Conservation (phyloP, 2,113 vertebrate species). For the Coracopsis vasa region DNA sequence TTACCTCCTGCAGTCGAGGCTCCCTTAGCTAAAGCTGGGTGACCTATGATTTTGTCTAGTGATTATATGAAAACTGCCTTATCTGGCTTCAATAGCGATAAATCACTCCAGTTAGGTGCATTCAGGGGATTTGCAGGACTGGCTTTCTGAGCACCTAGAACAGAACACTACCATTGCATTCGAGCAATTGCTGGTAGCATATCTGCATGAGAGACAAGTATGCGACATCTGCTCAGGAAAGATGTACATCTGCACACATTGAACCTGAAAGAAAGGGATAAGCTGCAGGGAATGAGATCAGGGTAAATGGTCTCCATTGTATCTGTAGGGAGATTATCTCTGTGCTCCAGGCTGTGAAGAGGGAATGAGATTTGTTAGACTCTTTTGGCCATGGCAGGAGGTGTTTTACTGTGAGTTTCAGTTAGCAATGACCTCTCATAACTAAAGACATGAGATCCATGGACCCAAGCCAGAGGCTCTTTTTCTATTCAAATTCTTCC, state of each 20-base stretch:
- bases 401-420: not conserved
- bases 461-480: not conserved
- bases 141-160: not conserved
- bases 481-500: not conserved
- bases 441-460: not conserved
- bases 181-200: not conserved
- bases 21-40: not conserved
- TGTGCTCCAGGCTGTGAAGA: not conserved
- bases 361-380: not conserved
- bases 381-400: not conserved
- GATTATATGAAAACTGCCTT: not conserved
- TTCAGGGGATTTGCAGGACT: not conserved
- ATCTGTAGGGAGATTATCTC: not conserved
- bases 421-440: not conserved
- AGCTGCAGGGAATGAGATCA: accelerated
- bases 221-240: not conserved
- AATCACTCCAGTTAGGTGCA: not conserved
- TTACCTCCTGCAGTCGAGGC: not conserved
- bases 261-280: not conserved
- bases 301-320: not conserved
- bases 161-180: not conserved
- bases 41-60: not conserved
- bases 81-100: not conserved
- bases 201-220: not conserved
- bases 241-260: not conserved